Evolutionary conservation across 2,113 vertebrate genomes (phyloP).

Genomic region (Perca fluviatilis): DNA sequence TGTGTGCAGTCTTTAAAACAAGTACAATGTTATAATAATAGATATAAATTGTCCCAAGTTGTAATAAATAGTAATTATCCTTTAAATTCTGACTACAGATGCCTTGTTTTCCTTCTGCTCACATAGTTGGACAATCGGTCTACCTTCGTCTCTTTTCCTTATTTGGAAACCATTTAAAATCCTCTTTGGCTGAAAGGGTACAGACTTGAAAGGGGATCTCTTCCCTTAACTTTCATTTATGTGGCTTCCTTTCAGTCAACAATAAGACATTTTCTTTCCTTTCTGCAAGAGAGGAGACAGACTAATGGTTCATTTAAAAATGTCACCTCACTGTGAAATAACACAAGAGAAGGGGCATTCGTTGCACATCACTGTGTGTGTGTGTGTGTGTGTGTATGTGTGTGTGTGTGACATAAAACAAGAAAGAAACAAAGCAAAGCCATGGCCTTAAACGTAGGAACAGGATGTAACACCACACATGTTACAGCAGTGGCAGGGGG

Average conservation of each 20-base stretch:
- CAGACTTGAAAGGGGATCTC: slow-evolving; percentile 38
- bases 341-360: slow-evolving; percentile 20
- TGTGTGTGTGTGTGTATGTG: not conserved
- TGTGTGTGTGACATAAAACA: slow-evolving; percentile 16
- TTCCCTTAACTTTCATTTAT: slow-evolving; percentile 39
- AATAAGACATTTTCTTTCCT: slow-evolving; percentile 13
- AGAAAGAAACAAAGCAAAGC: slow-evolving; percentile 22
- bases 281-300: slow-evolving; percentile 30
- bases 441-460: slow-evolving; percentile 11
- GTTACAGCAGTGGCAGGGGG: not conserved
- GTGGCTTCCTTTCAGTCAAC: slow-evolving; percentile 41
- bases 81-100: not conserved
- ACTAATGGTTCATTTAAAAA: slow-evolving; percentile 28
- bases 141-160: slow-evolving; percentile 44
- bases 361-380: not conserved
- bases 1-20: too few species aligned
- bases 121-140: not conserved
- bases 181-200: slow-evolving; percentile 46
- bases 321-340: slow-evolving; percentile 55
- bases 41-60: not conserved
- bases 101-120: slow-evolving; percentile 14
- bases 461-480: slow-evolving; percentile 22
- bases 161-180: slow-evolving; percentile 50
- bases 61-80: slow-evolving; percentile 12
- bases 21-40: not conserved